phyloP scores from a whole-genome alignment of 2,113 vertebrate genomes.

The Neogale vison region DNA sequence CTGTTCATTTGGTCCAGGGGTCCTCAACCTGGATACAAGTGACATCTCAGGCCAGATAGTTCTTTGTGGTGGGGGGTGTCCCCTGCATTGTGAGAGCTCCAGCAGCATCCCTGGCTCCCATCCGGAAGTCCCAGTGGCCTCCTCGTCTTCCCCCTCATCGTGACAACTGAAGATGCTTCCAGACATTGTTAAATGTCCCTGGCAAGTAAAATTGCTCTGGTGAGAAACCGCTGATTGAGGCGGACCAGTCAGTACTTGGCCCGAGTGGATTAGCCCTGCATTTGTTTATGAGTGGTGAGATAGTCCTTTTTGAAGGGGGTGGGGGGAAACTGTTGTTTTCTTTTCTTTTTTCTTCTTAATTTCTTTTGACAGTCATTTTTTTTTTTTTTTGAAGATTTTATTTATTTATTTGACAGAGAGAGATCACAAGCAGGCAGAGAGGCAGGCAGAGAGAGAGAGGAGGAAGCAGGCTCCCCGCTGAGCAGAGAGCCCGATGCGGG shows the following conservation, averaged over 20 bases:
- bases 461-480: too few species aligned
- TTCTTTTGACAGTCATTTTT: neutral
- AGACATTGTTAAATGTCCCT: neutral
- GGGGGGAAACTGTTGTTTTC: neutral
- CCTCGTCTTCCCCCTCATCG: fast-evolving
- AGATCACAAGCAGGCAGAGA: too few species aligned
- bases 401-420: too few species aligned
- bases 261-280: neutral
- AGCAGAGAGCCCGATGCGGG: too few species aligned
- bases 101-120: neutral
- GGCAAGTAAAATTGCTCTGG: neutral
- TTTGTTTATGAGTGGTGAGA: neutral
- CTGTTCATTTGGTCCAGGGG: neutral
- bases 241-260: neutral
- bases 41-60: neutral
- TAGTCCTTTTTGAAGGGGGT: neutral
- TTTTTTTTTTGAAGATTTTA: too few species aligned
- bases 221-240: neutral
- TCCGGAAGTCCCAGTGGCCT: neutral
- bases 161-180: neutral
- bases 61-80: neutral
- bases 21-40: neutral
- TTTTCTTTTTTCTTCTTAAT: neutral
- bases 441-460: too few species aligned
- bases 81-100: neutral